These are phyloP conservation scores for Manacus vitellinus DNA, from an alignment of 2,113 vertebrate species.

Conservation along the genomic window DNA sequence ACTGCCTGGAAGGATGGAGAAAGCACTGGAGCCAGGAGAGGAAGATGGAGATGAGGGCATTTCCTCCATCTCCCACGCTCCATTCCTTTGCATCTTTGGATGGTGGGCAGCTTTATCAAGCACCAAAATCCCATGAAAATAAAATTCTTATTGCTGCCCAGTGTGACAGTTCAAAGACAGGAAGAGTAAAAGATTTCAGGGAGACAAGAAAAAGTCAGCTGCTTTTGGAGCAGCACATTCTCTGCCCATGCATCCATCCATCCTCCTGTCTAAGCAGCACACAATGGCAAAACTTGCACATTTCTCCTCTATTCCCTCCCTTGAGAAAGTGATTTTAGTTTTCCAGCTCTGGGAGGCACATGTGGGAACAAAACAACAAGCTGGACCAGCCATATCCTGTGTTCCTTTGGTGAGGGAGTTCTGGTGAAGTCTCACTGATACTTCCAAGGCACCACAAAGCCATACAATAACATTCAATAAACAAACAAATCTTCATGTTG, in stretches of 20 bases:
- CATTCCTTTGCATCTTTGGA: neutral
- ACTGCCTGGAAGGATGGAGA: neutral
- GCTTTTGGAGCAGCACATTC: neutral
- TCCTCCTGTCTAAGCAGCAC: neutral
- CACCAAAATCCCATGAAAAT: neutral
- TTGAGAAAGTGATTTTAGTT: neutral
- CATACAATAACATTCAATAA: neutral
- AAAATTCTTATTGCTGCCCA: neutral
- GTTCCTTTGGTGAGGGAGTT: neutral
- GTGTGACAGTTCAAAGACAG: neutral
- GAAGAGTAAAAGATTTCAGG: neutral
- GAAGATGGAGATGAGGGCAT: neutral
- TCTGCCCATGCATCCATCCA: fast-evolving
- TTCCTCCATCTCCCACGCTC: neutral
- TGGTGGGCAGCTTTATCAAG: neutral
- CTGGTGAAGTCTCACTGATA: neutral
- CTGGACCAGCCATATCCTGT: fast-evolving
- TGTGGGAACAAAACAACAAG: neutral
- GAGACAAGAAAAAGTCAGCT: neutral
- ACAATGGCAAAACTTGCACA: neutral
- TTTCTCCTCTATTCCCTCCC: neutral
- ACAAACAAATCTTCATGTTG: neutral
- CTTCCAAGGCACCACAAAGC: neutral
- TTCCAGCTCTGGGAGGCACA: neutral
- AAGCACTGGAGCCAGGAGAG: neutral